Evolutionary conservation across 1,140 invertebrate species (phyloP).

Genomic region (Drosophila albomicans): DNA sequence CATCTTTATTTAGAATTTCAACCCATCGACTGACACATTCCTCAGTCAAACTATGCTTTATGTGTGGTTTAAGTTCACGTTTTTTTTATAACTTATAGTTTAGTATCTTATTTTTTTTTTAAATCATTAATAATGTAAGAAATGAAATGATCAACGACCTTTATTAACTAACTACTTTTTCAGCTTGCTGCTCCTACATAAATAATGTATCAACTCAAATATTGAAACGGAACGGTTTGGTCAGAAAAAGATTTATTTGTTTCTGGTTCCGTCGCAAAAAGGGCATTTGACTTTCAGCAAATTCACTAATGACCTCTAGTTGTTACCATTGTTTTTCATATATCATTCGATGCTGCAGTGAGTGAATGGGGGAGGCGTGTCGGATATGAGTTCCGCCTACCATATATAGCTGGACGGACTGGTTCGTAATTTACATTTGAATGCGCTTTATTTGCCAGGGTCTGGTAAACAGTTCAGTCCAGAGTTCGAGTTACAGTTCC

Average conservation of each 20-base stretch:
- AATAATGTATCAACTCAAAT: not conserved
- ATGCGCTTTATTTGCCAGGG: constrained; percentile 71
- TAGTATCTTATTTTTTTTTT: too few species aligned
- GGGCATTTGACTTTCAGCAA: constrained; percentile 6
- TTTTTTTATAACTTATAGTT: too few species aligned
- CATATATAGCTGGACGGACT: constrained; percentile 2
- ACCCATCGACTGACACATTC: not conserved
- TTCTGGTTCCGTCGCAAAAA: not conserved
- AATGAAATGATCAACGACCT: too few species aligned
- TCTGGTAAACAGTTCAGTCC: constrained; percentile 54
- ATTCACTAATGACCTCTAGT: not conserved
- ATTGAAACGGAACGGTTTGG: not conserved
- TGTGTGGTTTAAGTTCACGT: not conserved
- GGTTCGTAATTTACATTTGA: constrained; percentile 73
- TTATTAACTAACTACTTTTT: too few species aligned
- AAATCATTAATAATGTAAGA: too few species aligned
- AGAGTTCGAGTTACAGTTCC: not conserved
- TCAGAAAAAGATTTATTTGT: not conserved
- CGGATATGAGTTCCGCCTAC: constrained; percentile 10
- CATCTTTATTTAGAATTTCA: constrained; percentile 8
- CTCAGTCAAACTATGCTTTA: not conserved
- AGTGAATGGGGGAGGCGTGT: constrained; percentile 2
- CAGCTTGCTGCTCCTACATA: not conserved
- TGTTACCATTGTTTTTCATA: constrained; percentile 33
- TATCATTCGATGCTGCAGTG: constrained; percentile 6